These are phyloP conservation scores for Asteroscopus sphinx DNA, from an alignment of 2,888 invertebrate genomes.

Conservation along the genomic window DNA sequence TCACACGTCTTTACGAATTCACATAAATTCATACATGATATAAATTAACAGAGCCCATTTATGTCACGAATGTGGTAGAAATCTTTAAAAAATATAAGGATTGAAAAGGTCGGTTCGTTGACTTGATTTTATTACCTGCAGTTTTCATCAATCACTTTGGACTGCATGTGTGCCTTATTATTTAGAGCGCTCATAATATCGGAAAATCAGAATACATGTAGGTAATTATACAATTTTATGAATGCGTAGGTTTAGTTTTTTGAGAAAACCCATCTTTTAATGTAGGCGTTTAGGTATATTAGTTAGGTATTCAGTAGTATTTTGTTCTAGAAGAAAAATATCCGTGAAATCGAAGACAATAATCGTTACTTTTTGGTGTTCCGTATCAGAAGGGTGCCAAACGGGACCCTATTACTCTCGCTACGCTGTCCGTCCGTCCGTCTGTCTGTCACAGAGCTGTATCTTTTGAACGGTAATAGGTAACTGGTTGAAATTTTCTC, in stretches of 20 bases:
- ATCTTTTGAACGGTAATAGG: no score
- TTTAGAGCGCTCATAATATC: not conserved
- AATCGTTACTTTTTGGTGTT: no score
- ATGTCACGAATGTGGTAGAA: not conserved
- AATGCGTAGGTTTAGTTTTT: not conserved
- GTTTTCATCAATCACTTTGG: slow-evolving; percentile 3
- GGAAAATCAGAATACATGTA: not conserved
- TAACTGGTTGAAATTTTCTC: no score
- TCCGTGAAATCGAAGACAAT: no score
- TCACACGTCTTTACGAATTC: no score
- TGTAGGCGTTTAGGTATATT: not conserved
- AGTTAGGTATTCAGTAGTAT: not conserved
- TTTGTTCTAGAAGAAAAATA: no score
- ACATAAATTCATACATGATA: not conserved
- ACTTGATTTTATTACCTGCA: slow-evolving; percentile 28
- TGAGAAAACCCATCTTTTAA: not conserved
- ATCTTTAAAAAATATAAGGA: slow-evolving; percentile 4
- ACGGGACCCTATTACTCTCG: no score
- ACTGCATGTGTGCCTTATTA: not conserved
- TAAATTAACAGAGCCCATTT: not conserved
- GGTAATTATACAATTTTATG: not conserved
- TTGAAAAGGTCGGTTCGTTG: slow-evolving; percentile 25
- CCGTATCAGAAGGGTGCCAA: no score
- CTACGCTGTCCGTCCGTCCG: no score
- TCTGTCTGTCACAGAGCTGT: no score